Evolutionary conservation across 2,113 vertebrate genomes (phyloP).

Genomic region (Balaeniceps rex): DNA sequence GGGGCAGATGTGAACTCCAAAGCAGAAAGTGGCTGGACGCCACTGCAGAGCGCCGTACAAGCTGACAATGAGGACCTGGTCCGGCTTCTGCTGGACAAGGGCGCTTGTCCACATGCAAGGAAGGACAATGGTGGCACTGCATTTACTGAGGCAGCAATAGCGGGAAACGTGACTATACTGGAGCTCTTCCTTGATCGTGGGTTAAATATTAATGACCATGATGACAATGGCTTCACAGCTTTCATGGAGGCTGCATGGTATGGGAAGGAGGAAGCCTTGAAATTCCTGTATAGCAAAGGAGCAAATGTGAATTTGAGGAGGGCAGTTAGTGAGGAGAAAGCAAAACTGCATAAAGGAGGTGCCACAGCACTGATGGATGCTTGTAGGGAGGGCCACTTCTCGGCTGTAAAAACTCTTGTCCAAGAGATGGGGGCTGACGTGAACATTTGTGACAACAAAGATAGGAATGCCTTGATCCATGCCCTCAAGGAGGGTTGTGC

Average conservation of each 20-base stretch:
- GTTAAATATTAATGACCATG: constrained; percentile 32
- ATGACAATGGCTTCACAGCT: constrained; percentile 69
- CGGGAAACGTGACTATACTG: constrained; percentile 31
- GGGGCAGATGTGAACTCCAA: constrained; percentile 64
- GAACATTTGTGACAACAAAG: constrained; percentile 61
- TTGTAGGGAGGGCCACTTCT: not conserved
- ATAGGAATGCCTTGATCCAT: constrained; percentile 61
- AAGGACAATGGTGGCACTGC: constrained; percentile 71
- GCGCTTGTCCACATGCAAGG: constrained; percentile 39
- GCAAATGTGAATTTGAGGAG: constrained; percentile 66
- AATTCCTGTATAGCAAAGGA: constrained; percentile 41
- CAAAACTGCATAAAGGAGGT: constrained; percentile 56
- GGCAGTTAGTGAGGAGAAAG: not conserved
- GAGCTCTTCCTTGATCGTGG: constrained; percentile 22
- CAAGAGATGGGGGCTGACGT: constrained; percentile 63
- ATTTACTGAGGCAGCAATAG: constrained; percentile 54
- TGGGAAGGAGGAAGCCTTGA: constrained; percentile 12
- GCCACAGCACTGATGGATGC: constrained; percentile 73
- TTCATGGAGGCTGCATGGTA: constrained; percentile 71
- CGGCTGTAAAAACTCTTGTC: not conserved
- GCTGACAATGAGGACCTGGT: not conserved
- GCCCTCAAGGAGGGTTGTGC: not conserved
- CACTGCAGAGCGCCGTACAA: constrained; percentile 52
- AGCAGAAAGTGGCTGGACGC: constrained; percentile 47
- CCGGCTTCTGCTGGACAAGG: constrained; percentile 36